Conservation (phyloP, 1,140 invertebrate species). For the Alviniconcha marisindica region DNA sequence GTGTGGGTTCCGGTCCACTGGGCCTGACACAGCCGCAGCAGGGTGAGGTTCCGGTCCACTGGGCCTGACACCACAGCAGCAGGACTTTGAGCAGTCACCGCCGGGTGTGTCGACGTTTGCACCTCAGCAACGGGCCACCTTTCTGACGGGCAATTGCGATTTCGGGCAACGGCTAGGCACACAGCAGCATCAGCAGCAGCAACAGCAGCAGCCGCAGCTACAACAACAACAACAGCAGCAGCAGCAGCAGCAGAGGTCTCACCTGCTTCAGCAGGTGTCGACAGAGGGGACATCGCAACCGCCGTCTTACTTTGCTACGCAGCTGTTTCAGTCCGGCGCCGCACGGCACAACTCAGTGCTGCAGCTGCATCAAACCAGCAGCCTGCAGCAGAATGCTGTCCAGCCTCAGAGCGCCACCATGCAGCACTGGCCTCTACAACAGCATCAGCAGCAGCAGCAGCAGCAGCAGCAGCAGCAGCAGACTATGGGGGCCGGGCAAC, state of each 20-base stretch:
- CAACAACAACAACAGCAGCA: background rate
- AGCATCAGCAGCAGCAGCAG: slow-evolving; percentile 13
- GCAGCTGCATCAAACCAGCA: background rate
- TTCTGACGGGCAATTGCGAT: too few relatives aligned
- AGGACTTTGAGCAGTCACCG: too few relatives aligned
- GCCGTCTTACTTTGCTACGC: too few relatives aligned
- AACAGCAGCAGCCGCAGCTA: background rate
- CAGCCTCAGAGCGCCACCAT: background rate
- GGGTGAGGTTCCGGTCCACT: too few relatives aligned
- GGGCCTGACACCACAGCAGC: too few relatives aligned
- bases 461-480: slow-evolving; percentile 30
- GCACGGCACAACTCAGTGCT: background rate
- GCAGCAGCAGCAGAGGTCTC: background rate
- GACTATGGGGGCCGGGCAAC: background rate
- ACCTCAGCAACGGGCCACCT: too few relatives aligned
- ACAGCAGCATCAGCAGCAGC: background rate
- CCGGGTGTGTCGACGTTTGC: too few relatives aligned
- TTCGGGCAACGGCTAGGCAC: too few relatives aligned
- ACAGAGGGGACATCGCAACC: background rate
- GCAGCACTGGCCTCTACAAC: slow-evolving; percentile 17
- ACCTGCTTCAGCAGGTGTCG: background rate
- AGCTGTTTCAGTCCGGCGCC: background rate
- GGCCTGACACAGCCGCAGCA: too few relatives aligned
- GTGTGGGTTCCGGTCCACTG: too few relatives aligned
- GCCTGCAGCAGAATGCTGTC: background rate